These are phyloP conservation scores for Netelia fuscicornis DNA, from an alignment of 2,888 invertebrate genomes.

Conservation along the genomic window DNA sequence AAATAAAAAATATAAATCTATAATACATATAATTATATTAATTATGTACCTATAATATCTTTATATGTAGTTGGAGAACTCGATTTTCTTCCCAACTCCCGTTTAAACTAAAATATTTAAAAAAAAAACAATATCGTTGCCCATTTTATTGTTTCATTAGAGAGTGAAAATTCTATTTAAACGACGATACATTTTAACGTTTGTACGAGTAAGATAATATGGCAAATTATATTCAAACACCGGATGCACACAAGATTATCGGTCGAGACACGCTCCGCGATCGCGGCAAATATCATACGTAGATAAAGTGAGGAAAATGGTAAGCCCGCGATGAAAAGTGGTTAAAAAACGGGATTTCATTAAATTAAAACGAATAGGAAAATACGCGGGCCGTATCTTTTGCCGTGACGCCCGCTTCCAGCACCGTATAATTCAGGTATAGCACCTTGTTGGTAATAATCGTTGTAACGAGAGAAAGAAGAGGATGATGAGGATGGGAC, in stretches of 20 bases:
- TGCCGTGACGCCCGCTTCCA: slow-evolving; percentile 30
- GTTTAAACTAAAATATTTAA: background rate
- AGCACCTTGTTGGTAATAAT: slow-evolving; percentile 35
- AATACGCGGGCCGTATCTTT: slow-evolving; percentile 43
- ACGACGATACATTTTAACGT: slow-evolving; percentile 6
- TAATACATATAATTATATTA: background rate
- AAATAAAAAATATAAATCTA: too few relatives aligned
- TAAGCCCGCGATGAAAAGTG: slow-evolving; percentile 36
- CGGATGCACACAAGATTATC: slow-evolving; percentile 60
- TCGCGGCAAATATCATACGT: background rate
- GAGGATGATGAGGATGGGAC: background rate
- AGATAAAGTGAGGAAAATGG: background rate
- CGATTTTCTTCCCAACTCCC: background rate
- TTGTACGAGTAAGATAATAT: slow-evolving; percentile 16
- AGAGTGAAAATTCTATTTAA: slow-evolving; percentile 12
- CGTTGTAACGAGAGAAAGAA: slow-evolving; percentile 18
- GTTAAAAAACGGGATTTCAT: slow-evolving; percentile 25
- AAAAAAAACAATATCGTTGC: too few relatives aligned
- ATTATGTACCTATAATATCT: background rate
- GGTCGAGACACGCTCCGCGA: slow-evolving; percentile 47
- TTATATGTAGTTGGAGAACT: background rate
- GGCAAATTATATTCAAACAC: slow-evolving; percentile 59
- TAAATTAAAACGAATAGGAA: slow-evolving; percentile 35
- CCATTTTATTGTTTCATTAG: background rate
- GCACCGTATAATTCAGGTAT: slow-evolving; percentile 53